These are phyloP conservation scores for Acrocephalus arundinaceus DNA, from an alignment of 2,113 vertebrate genomes.

Conservation along the genomic window DNA sequence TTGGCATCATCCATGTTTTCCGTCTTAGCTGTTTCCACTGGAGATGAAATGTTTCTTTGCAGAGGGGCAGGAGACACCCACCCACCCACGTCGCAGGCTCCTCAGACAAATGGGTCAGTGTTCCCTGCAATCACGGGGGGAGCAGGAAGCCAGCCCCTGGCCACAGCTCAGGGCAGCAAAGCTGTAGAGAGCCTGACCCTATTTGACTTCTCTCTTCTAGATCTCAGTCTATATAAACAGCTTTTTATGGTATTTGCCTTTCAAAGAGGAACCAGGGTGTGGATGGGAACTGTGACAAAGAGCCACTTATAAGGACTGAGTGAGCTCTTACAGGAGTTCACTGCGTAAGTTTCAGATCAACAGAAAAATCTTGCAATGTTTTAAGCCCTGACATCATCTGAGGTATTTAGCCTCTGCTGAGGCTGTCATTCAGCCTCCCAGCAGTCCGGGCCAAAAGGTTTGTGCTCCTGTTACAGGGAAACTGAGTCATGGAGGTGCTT, in stretches of 20 bases:
- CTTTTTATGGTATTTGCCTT: conserved; percentile 58
- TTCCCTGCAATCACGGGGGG: not conserved
- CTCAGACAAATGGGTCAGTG: not conserved
- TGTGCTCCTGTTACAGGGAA: not conserved
- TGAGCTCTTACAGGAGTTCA: not conserved
- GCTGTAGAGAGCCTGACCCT: conserved; percentile 34
- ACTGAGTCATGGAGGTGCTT: not conserved
- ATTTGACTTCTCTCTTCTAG: conserved; percentile 59
- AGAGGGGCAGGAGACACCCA: not conserved
- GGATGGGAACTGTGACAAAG: conserved; percentile 52
- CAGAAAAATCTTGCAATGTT: conserved; percentile 27
- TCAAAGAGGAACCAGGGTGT: conserved; percentile 52
- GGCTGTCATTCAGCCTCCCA: not conserved
- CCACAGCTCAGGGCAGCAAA: conserved; percentile 1
- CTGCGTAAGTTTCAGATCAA: conserved; percentile 43
- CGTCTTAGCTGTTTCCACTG: not conserved
- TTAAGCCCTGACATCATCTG: not conserved
- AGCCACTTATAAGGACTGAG: conserved; percentile 20
- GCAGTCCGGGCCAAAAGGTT: not conserved
- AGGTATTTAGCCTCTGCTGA: not conserved
- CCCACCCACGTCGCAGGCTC: not conserved
- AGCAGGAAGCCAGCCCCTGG: conserved; percentile 2
- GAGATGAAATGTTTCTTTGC: not conserved
- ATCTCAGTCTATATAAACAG: conserved; percentile 30
- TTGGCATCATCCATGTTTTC: not conserved